These are phyloP conservation scores for Tenthredo amoena DNA, from an alignment of 2,888 invertebrate genomes.

Conservation along the genomic window DNA sequence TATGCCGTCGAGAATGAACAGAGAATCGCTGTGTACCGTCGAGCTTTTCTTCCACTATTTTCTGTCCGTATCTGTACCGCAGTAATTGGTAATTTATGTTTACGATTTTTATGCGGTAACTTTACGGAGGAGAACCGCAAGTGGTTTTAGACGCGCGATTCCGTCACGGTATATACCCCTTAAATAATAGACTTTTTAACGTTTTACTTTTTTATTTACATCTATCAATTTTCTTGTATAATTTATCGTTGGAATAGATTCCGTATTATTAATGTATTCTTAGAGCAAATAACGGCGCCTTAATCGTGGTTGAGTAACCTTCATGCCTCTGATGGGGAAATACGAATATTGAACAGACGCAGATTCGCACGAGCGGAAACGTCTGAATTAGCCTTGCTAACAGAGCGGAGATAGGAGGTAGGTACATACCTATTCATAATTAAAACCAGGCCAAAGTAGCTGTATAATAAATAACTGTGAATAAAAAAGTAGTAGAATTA, in stretches of 20 bases:
- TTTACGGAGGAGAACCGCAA: neutral
- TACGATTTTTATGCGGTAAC: slow-evolving; percentile 8
- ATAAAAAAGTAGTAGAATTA: slow-evolving; percentile 2
- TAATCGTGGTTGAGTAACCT: neutral
- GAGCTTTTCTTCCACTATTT: neutral
- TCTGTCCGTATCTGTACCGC: neutral
- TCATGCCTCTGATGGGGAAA: neutral
- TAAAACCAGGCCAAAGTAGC: slow-evolving; percentile 1
- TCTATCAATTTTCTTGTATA: slow-evolving; percentile 14
- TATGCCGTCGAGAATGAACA: neutral
- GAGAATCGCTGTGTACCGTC: neutral
- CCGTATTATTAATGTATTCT: slow-evolving; percentile 12
- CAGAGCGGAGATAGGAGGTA: neutral
- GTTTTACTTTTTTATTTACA: slow-evolving; percentile 20
- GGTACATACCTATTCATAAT: slow-evolving; percentile 15
- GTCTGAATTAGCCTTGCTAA: neutral
- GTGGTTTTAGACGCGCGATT: neutral
- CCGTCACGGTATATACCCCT: neutral
- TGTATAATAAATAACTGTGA: slow-evolving; percentile 23
- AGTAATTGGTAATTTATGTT: slow-evolving; percentile 33
- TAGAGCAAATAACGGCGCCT: neutral
- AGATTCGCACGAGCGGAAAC: slow-evolving; percentile 15
- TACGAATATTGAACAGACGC: slow-evolving; percentile 15
- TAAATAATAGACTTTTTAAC: slow-evolving; percentile 5
- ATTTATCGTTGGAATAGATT: neutral